Base-by-base conservation (phyloP, 2,113 vertebrate species). In the Progne subis region DNA sequence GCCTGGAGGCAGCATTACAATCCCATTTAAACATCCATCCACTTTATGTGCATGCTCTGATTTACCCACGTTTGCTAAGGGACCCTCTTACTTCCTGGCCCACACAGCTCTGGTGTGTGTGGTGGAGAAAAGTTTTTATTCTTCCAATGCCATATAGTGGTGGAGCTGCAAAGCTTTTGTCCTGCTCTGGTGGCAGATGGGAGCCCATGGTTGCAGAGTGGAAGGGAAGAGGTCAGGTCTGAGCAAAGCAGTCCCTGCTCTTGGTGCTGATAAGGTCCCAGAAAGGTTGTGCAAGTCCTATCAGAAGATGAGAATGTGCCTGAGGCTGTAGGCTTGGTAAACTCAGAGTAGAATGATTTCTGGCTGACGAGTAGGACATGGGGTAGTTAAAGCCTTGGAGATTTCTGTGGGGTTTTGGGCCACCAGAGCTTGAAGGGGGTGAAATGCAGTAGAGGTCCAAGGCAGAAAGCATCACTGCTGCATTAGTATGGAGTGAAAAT, bases 231-330 rank as follows among this genome's bases (percentile, higher is more conserved):
- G 72, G 80, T 86, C 92, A 95, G 76, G 80, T 86, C 64, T 93
- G 76, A 95, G 86, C 91, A 92, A 61, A 93, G 56, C 47, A 63
- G 72, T 75, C 94, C 86, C 86, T 88, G 79, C 46, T 92, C 55
- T 61, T 47, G 6, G 1, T 57, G 72, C 43, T 75, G 80, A 93
- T 96, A 96, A 96, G 47, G 55, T 55, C 61, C 39, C 82, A 81
- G 79, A 59, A 72, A 86, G 2, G 43, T 93, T 95, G 76, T 65
- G 88, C 64, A 97, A 97, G 64, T 17, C 52, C 76, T 93, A 47
- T 90, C 92, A 88, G 86, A 83, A 74, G 86, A 95, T 20, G 64
- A 92, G 88, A 96, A 95, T 90, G 80, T 68, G 94, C 96, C 94
- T 55, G 64, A 86, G 82, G 94, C 68, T 0, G 0, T 53, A 63